A percentile compares a stretch with the other conserved stretches of the same genome.
Evolutionary conservation across 2,888 invertebrate genomes (phyloP).

Genomic region (Agrotis exclamationis): DNA sequence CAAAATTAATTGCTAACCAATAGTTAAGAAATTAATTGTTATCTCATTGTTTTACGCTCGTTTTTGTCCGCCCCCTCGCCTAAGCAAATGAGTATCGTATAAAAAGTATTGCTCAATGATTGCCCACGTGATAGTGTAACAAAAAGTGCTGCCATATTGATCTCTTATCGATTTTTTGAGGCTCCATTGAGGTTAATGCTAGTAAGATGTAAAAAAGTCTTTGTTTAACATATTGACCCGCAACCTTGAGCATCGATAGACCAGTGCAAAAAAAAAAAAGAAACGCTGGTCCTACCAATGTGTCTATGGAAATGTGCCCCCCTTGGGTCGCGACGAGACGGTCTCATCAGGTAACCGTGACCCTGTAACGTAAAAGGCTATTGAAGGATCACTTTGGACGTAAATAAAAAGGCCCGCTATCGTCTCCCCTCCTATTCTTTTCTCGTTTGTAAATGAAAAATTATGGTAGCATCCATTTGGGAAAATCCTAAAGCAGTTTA

Average conservation of each 20-base stretch:
- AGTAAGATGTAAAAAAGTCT: not conserved
- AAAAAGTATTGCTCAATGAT: conserved; percentile 39
- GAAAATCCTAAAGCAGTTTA: not conserved
- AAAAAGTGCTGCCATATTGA: conserved; percentile 48
- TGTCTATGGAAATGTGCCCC: not conserved
- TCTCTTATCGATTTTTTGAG: conserved; percentile 41
- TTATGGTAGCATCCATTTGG: not conserved
- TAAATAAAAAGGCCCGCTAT: too few species aligned
- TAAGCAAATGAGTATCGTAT: conserved; percentile 19
- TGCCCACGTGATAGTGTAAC: conserved; percentile 23
- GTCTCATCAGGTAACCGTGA: too few species aligned
- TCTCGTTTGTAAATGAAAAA: too few species aligned
- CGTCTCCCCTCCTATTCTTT: too few species aligned
- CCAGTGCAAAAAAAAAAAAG: not conserved
- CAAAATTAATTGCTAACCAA: conserved; percentile 45
- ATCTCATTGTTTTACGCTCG: conserved; percentile 36
- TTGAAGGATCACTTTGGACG: too few species aligned
- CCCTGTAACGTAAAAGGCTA: too few species aligned
- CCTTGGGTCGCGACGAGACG: too few species aligned
- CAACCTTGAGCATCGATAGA: not conserved
- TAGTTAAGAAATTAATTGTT: conserved; percentile 51
- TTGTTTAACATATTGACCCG: conserved; percentile 4
- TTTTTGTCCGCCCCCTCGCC: conserved; percentile 44
- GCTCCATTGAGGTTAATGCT: conserved; percentile 39
- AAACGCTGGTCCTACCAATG: not conserved